Evolutionary conservation across 2,888 invertebrate genomes (phyloP).

Genomic region (Zygogramma bicolorata): DNA sequence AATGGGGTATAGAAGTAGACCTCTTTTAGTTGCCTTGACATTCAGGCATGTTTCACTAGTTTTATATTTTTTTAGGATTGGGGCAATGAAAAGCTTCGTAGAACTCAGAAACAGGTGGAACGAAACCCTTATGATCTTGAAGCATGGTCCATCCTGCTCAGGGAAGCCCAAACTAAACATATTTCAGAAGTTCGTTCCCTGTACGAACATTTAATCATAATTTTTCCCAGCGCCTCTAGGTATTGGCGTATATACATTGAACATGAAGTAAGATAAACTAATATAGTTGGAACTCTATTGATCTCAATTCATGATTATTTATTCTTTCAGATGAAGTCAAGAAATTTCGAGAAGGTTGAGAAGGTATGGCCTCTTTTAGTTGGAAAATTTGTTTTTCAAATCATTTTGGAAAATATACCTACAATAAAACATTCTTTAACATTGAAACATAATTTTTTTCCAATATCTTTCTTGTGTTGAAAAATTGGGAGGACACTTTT

Average conservation of each 20-base stretch:
- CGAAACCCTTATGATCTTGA: constrained; percentile 94
- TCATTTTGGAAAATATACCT: constrained; percentile 54
- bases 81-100: constrained; percentile 86
- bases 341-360: constrained; percentile 98
- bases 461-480: constrained; percentile 56
- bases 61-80: constrained; percentile 75
- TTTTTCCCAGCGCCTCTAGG: constrained; percentile 96
- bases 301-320: no score
- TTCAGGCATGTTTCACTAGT: not conserved
- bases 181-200: constrained; percentile 91
- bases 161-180: constrained; percentile 90
- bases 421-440: constrained; percentile 38
- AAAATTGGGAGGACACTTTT: constrained; percentile 66
- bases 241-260: constrained; percentile 99
- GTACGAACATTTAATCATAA: constrained; percentile 93
- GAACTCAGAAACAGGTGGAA: constrained; percentile 88
- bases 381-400: constrained; percentile 47
- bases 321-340: constrained; percentile 90
- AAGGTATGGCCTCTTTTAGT: constrained; percentile 76
- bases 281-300: not conserved
- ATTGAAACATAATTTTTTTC: constrained; percentile 44
- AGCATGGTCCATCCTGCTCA: constrained; percentile 95
- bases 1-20: no score
- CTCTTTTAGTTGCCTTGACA: no score
- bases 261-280: constrained; percentile 81